A percentile compares a stretch with the other conserved stretches of the same genome.
phyloP scores from a whole-genome alignment of 2,797 vertebrate species.

The Hemitrygon akajei region DNA sequence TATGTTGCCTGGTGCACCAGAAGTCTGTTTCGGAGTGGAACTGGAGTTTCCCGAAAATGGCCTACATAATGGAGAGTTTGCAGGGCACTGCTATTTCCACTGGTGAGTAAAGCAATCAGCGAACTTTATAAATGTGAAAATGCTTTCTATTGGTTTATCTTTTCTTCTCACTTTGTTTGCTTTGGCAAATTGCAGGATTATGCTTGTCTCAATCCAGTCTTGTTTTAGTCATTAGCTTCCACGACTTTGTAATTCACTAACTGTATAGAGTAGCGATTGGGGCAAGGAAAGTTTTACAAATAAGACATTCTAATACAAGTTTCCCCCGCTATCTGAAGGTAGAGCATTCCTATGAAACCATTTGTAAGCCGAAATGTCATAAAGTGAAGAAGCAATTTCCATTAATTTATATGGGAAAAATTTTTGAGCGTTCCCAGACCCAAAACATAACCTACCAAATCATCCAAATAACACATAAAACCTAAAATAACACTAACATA shows the following conservation, averaged over 20 bases:
- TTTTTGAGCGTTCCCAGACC: no score
- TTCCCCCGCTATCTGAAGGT: no score
- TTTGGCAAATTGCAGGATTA: background rate
- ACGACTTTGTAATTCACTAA: background rate
- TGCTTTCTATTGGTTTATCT: background rate
- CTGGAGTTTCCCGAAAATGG: slow-evolving; percentile 55
- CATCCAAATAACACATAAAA: no score
- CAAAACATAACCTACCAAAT: no score
- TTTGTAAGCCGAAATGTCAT: no score
- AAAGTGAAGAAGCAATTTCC: no score
- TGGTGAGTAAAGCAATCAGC: slow-evolving; percentile 51
- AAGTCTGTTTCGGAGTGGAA: slow-evolving; percentile 62
- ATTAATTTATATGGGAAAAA: no score
- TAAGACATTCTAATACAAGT: background rate
- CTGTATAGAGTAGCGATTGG: background rate
- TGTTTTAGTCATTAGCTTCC: background rate
- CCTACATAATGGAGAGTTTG: slow-evolving; percentile 50
- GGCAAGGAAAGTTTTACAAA: background rate
- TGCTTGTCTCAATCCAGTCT: background rate
- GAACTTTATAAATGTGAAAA: background rate
- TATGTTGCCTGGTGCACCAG: slow-evolving; percentile 56
- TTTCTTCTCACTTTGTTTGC: background rate
- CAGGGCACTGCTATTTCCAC: slow-evolving; percentile 57
- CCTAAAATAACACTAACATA: no score
- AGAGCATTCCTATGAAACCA: no score